Percentiles rank a stretch among this genome's conserved stretches.
Conservation (phyloP, 2,888 invertebrate genomes). For the Agrenia bidenticulata region DNA sequence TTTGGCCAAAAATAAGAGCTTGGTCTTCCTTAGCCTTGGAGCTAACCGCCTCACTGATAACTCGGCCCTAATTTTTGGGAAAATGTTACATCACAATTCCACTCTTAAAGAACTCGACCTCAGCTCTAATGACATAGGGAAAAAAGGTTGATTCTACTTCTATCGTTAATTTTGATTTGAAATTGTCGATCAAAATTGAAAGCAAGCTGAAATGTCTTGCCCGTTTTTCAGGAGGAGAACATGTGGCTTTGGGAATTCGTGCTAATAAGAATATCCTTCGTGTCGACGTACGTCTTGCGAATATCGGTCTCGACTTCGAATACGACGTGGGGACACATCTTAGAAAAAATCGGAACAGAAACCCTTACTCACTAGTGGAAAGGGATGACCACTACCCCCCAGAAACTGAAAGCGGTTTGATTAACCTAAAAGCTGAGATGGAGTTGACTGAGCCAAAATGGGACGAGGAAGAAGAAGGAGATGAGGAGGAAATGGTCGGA, state of each 20-base stretch:
- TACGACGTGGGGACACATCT: conserved; percentile 42
- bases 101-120: conserved; percentile 44
- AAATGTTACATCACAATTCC: conserved; percentile 49
- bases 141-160: too few species aligned
- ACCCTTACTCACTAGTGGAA: conserved; percentile 35
- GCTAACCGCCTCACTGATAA: conserved; percentile 45
- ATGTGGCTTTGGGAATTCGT: conserved; percentile 40
- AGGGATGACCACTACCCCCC: conserved; percentile 41
- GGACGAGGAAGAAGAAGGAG: conserved; percentile 28
- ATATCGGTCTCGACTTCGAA: conserved; percentile 43
- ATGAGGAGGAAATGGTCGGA: conserved; percentile 28
- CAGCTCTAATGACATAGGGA: conserved; percentile 44
- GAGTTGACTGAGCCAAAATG: conserved; percentile 21
- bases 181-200: background rate
- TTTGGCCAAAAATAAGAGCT: conserved; percentile 37
- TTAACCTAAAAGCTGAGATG: conserved; percentile 17
- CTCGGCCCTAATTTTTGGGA: conserved; percentile 42
- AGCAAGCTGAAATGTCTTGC: background rate
- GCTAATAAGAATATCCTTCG: conserved; percentile 42
- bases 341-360: conserved; percentile 39
- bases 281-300: conserved; percentile 42
- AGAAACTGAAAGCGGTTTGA: conserved; percentile 30
- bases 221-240: conserved; percentile 41
- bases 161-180: background rate
- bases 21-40: conserved; percentile 38